These are phyloP conservation scores for Netelia fuscicornis DNA, from an alignment of 2,888 invertebrate species.

Conservation along the genomic window DNA sequence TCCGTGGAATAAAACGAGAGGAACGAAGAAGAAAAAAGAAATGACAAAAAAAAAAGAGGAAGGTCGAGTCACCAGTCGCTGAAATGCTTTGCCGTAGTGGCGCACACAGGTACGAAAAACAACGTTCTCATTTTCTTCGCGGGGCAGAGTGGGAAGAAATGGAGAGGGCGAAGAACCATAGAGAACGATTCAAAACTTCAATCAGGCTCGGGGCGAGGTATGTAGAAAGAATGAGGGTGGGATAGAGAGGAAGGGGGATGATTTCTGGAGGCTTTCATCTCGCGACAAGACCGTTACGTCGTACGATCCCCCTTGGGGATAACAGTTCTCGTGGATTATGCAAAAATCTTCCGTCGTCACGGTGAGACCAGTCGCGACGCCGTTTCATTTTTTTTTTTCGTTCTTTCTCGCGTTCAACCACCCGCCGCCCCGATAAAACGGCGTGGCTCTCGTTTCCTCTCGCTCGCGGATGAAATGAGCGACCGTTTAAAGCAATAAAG, in stretches of 20 bases:
- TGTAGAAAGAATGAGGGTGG: slow-evolving; percentile 23
- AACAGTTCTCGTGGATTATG: slow-evolving; percentile 69
- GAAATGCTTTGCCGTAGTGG: slow-evolving; percentile 16
- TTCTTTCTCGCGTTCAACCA: slow-evolving; percentile 36
- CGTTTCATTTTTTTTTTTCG: slow-evolving; percentile 4
- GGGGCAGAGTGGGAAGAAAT: slow-evolving; percentile 18
- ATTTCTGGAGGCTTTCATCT: slow-evolving; percentile 66
- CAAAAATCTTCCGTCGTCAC: slow-evolving; percentile 62
- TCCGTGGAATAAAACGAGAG: slow-evolving; percentile 41
- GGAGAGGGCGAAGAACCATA: slow-evolving; percentile 9
- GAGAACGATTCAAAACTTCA: slow-evolving; percentile 65
- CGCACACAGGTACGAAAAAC: slow-evolving; percentile 44
- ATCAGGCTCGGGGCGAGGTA: slow-evolving; percentile 62
- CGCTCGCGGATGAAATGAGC: slow-evolving; percentile 48
- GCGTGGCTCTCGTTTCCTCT: background rate
- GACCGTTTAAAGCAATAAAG: slow-evolving; percentile 68
- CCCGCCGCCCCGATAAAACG: slow-evolving; percentile 21
- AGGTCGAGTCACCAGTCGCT: background rate
- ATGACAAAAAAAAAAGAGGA: background rate
- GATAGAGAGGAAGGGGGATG: slow-evolving; percentile 40
- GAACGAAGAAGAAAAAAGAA: background rate
- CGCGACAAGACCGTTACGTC: slow-evolving; percentile 64
- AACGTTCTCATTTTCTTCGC: slow-evolving; percentile 42
- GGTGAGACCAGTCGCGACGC: slow-evolving; percentile 30
- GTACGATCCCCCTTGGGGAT: slow-evolving; percentile 63